Conservation (phyloP, 2,113 vertebrate species). For the Mormyrus lacerda region DNA sequence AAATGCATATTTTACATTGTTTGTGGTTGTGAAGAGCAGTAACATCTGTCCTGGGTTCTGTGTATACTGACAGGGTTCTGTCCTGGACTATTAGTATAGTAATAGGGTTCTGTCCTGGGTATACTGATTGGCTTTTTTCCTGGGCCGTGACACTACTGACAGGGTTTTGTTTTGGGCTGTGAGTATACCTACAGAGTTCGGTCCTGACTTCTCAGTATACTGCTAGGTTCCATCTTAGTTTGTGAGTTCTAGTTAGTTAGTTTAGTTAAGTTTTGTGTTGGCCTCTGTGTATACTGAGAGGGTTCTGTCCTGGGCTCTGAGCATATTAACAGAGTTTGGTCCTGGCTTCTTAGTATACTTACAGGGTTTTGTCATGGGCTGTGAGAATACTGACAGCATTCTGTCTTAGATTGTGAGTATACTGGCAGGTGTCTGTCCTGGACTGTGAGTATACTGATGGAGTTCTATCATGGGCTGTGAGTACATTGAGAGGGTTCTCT, state of each 20-base stretch:
- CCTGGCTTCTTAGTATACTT: no score
- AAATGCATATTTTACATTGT: neutral
- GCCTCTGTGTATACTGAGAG: neutral
- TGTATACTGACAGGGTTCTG: neutral
- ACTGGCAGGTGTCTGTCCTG: neutral
- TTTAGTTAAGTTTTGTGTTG: neutral
- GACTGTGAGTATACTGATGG: neutral
- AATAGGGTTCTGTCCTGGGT: neutral
- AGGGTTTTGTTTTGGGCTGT: neutral
- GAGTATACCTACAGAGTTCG: neutral
- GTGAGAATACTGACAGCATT: no score
- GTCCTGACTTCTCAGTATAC: neutral
- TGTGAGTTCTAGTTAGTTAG: no score
- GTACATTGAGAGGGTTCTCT: neutral
- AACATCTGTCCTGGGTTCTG: neutral
- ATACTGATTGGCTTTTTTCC: neutral
- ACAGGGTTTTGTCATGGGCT: neutral
- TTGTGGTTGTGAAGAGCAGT: neutral
- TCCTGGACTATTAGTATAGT: neutral
- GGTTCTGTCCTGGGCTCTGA: neutral
- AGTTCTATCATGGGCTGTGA: neutral
- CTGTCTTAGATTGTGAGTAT: neutral
- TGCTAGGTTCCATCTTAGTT: neutral
- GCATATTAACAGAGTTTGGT: neutral
- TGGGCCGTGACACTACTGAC: accelerated